Conservation (phyloP, 2,888 invertebrate genomes). For the Meliscaeva auricollis region DNA sequence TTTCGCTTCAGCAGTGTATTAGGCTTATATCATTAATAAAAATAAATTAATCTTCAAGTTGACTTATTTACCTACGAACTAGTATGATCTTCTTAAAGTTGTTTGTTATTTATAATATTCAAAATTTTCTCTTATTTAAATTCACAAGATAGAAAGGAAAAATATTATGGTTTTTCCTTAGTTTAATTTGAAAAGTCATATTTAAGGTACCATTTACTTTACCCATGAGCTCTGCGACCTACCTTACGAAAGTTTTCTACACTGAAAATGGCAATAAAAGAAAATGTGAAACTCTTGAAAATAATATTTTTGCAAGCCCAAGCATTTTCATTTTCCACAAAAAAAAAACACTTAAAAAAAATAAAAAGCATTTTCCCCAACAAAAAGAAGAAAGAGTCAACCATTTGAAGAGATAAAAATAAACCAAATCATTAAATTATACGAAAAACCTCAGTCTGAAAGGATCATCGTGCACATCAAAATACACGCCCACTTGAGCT, state of each 20-base stretch:
- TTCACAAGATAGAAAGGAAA: too few relatives aligned
- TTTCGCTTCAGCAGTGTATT: too few relatives aligned
- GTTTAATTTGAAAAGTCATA: too few relatives aligned
- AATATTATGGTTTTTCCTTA: too few relatives aligned
- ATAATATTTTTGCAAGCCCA: slow-evolving; percentile 27
- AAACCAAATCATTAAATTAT: slow-evolving; percentile 60
- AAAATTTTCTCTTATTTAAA: background rate
- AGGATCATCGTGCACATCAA: slow-evolving; percentile 56
- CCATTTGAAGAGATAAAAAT: slow-evolving; percentile 29
- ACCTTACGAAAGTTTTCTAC: background rate
- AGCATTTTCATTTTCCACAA: slow-evolving; percentile 21
- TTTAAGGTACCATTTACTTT: too few relatives aligned
- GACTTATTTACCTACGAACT: too few relatives aligned
- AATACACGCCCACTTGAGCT: slow-evolving; percentile 74
- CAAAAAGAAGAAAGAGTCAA: background rate
- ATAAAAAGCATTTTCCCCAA: too few relatives aligned
- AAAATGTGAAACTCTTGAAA: slow-evolving; percentile 32
- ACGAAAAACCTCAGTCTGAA: slow-evolving; percentile 58
- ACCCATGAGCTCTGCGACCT: background rate
- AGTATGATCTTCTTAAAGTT: too few relatives aligned
- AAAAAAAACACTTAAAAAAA: too few relatives aligned
- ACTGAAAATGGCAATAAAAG: background rate
- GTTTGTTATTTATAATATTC: too few relatives aligned
- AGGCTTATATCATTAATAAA: too few relatives aligned
- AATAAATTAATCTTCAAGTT: too few relatives aligned